These are phyloP conservation scores for Ia io DNA, from an alignment of 2,113 vertebrate genomes.

Conservation along the genomic window DNA sequence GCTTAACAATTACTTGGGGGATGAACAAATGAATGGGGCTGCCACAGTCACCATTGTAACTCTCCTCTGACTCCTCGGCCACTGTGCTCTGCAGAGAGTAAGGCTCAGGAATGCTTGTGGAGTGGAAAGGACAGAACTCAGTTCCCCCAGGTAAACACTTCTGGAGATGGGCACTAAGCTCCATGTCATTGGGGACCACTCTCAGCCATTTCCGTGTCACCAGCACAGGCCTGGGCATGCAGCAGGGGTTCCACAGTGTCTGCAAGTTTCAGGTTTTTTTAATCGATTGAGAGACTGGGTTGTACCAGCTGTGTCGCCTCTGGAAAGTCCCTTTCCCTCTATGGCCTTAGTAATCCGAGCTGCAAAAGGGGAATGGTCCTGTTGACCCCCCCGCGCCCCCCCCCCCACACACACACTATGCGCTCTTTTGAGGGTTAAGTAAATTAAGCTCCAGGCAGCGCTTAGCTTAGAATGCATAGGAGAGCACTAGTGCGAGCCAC, in stretches of 20 bases:
- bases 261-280: neutral
- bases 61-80: neutral
- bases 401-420: too few species aligned
- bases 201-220: neutral
- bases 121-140: neutral
- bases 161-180: neutral
- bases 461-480: neutral
- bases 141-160: neutral
- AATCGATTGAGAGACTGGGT: neutral
- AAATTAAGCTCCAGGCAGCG: neutral
- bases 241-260: neutral
- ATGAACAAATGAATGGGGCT: neutral
- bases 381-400: too few species aligned
- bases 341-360: neutral
- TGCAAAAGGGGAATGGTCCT: neutral
- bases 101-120: neutral
- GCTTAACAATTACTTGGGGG: neutral
- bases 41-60: neutral
- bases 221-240: neutral
- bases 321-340: neutral
- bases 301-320: neutral
- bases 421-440: neutral
- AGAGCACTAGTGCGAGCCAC: neutral
- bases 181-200: fast-evolving
- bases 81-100: neutral